Evolutionary conservation across 2,888 invertebrate species (phyloP).

Genomic region (Acrocyrtus sp.): DNA sequence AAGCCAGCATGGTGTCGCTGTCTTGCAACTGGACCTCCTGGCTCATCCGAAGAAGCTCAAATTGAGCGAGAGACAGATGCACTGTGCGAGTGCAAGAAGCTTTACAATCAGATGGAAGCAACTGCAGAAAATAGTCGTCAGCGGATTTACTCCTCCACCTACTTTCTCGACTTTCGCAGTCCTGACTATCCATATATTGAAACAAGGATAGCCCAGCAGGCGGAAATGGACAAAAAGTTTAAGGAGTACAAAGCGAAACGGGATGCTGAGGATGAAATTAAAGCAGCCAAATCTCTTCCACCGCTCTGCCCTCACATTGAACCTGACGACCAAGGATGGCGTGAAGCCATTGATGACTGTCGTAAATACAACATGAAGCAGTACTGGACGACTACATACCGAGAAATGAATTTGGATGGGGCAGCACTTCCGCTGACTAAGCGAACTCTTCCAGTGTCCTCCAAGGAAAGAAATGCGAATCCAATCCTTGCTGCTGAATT

Average conservation of each 20-base stretch:
- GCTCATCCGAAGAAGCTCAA: slow-evolving; percentile 53
- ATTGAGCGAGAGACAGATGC: slow-evolving; percentile 42
- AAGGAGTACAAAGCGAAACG: slow-evolving; percentile 54
- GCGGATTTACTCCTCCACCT: slow-evolving; percentile 49
- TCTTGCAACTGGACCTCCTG: slow-evolving; percentile 59
- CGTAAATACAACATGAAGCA: slow-evolving; percentile 56
- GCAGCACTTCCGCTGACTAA: slow-evolving; percentile 55
- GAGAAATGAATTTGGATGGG: slow-evolving; percentile 62
- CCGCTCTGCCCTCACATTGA: slow-evolving; percentile 10
- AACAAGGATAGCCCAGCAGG: slow-evolving; percentile 38
- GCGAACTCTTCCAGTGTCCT: slow-evolving; percentile 41
- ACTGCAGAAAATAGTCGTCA: slow-evolving; percentile 32
- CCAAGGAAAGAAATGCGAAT: slow-evolving; percentile 46
- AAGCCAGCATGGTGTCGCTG: slow-evolving; percentile 59
- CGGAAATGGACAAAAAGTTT: slow-evolving; percentile 44
- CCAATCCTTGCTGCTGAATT: slow-evolving; percentile 32
- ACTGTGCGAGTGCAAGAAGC: slow-evolving; percentile 49
- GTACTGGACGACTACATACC: slow-evolving; percentile 59
- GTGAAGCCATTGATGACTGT: slow-evolving; percentile 52
- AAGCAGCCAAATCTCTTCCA: slow-evolving; percentile 51
- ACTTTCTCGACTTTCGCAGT: slow-evolving; percentile 56
- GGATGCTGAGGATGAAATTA: slow-evolving; percentile 53
- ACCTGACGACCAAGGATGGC: slow-evolving; percentile 33
- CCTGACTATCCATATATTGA: slow-evolving; percentile 57
- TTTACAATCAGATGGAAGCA: slow-evolving; percentile 48